Evolutionary conservation across 2,113 vertebrate species (phyloP).

Genomic region (Megalops atlanticus): DNA sequence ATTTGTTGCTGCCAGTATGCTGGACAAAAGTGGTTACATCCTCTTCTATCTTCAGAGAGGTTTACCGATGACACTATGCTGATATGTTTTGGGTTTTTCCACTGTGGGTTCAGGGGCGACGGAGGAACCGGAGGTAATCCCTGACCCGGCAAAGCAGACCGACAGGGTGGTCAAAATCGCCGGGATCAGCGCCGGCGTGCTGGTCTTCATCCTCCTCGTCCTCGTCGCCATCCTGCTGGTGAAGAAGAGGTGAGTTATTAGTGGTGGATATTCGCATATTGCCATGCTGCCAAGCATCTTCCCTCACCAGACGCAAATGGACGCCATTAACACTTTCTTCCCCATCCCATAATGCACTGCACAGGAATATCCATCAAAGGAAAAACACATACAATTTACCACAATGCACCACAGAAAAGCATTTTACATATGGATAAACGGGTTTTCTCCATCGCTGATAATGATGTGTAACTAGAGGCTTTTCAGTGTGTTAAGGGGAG

Average conservation of each 20-base stretch:
- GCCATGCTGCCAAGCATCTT: constrained; percentile 2
- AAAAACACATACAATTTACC: not conserved
- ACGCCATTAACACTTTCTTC: not conserved
- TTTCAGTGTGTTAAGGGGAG: not conserved
- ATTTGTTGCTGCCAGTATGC: not conserved
- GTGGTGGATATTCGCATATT: not conserved
- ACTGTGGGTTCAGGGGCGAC: constrained; percentile 80
- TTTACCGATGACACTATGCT: not conserved
- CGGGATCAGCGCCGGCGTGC: constrained; percentile 91
- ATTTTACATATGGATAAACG: not conserved
- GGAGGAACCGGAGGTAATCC: constrained; percentile 96
- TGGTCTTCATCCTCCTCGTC: constrained; percentile 93
- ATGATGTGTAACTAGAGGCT: not conserved
- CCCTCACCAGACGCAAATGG: not conserved
- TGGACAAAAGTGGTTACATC: not conserved
- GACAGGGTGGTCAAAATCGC: constrained; percentile 97
- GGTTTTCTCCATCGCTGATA: no score
- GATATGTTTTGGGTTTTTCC: constrained; percentile 20
- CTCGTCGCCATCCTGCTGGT: constrained; percentile 91
- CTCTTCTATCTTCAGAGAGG: not conserved
- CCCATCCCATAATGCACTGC: constrained; percentile 21
- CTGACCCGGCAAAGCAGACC: constrained; percentile 93
- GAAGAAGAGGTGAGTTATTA: constrained; percentile 89
- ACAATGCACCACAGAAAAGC: not conserved
- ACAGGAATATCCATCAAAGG: not conserved